Evolutionary conservation across 2,888 invertebrate species (phyloP), one percentile per base, ranked within the genome.

Genomic region (Orthosia gracilis): DNA sequence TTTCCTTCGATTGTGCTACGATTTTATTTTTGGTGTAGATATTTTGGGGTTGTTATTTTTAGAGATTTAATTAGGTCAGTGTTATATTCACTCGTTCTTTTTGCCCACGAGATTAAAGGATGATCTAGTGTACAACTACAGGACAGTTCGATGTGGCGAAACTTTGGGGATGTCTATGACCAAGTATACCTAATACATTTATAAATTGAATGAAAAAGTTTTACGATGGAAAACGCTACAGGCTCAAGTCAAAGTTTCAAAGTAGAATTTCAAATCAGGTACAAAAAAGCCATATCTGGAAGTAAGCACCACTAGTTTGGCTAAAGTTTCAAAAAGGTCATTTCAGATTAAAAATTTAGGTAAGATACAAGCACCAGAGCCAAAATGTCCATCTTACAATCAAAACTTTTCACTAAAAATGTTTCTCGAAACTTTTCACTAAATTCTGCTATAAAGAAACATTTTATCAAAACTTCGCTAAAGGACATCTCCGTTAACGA

Each of bases 31-130:
- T 58, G 5, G 11, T 21, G 4, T 7, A 47, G 49, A 31, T 50
- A 23, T 64, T 75, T 49, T 55, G 15, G 21, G 5, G 5, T 47
- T 26, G 31, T 13, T 59, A 69, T 79, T 78, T 68, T 72, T 73
- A 49, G 61, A 21, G 3, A 40, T 69, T 58, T 58, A 17, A 47
- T 52, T 58, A 17, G 40, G 40, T 49, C 2, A 5, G 17, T 12
- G 26, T n/a, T n/a, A 23, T 4, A 62, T 12, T 47, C 15, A 18
- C 9, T 2, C 1, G 1, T 40, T 4, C 11, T 12, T n/a, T 2
- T 59, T 58, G 1, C 13, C 12, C 12, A 31, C 18, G 7, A 31
- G 18, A 7, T 31, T 3, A 18, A 58, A 1, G 11, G 5, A 54
- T 13, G 5, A 21, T 54, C n/a, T 31, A 18, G 31, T 18, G 31